Conservation (phyloP, 2,888 invertebrate genomes). For the Pocota personata region DNA sequence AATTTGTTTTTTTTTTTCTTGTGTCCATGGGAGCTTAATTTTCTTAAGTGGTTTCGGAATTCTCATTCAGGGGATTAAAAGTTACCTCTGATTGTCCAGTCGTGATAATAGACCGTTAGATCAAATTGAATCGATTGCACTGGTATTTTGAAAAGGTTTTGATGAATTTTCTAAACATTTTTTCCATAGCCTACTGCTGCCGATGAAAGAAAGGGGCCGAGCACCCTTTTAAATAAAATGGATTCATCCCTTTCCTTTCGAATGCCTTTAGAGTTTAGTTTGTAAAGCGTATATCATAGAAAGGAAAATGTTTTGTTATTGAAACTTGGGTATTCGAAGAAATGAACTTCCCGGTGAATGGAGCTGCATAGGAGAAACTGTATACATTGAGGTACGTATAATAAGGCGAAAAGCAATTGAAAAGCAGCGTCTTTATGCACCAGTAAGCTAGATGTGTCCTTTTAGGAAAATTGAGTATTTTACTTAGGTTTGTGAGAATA, state of each 20-base stretch:
- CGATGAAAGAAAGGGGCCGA: neutral
- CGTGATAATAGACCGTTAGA: slow-evolving; percentile 47
- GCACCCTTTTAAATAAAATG: slow-evolving; percentile 42
- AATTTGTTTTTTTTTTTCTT: neutral
- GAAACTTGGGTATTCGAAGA: neutral
- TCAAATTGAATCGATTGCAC: slow-evolving; percentile 58
- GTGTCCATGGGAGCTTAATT: slow-evolving; percentile 37
- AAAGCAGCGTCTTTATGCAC: neutral
- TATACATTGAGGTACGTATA: neutral
- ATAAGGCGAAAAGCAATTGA: neutral
- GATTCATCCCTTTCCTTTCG: slow-evolving; percentile 7
- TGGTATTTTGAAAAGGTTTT: slow-evolving; percentile 32
- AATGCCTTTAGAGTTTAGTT: neutral
- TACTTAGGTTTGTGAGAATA: no score
- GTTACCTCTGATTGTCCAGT: slow-evolving; percentile 29
- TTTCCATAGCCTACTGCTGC: neutral
- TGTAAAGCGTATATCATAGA: neutral
- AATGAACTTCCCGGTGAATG: neutral
- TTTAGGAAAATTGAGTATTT: neutral
- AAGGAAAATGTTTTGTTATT: neutral
- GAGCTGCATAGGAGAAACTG: neutral
- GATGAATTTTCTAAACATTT: slow-evolving; percentile 34
- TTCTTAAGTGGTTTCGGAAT: slow-evolving; percentile 46
- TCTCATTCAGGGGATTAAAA: slow-evolving; percentile 31
- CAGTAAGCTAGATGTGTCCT: neutral